These are phyloP conservation scores for Anagyrus pseudococci DNA, from an alignment of 2,888 invertebrate species.

Conservation along the genomic window DNA sequence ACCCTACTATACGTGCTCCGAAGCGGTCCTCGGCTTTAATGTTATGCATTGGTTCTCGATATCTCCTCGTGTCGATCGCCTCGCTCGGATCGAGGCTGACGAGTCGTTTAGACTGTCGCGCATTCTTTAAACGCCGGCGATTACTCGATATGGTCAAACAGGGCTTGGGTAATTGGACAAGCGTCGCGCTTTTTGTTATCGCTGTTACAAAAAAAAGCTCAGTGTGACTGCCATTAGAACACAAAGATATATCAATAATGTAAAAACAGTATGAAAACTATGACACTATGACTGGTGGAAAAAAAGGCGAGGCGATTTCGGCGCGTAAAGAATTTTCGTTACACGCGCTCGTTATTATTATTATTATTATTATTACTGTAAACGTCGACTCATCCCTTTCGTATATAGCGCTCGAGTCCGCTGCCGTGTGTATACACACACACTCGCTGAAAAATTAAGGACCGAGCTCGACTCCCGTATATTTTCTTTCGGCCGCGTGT, in stretches of 20 bases:
- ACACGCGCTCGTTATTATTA: background rate
- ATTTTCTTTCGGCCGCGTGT: background rate
- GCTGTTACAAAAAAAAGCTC: background rate
- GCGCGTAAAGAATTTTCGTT: no score
- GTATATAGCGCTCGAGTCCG: no score
- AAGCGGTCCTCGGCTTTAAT: background rate
- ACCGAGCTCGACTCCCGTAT: no score
- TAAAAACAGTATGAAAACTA: slow-evolving; percentile 2
- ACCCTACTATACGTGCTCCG: no score
- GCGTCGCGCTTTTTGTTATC: no score
- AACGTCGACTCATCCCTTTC: slow-evolving; percentile 53
- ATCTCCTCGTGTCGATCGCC: background rate
- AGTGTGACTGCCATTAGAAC: background rate
- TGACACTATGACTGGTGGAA: slow-evolving; percentile 29
- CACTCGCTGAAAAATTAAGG: background rate
- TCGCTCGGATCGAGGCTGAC: background rate
- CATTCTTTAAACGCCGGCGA: no score
- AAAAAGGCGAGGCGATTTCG: background rate
- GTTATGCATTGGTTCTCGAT: slow-evolving; percentile 25
- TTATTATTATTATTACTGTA: slow-evolving; percentile 54
- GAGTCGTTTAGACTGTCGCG: background rate
- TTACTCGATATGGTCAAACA: no score
- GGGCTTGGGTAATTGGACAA: no score
- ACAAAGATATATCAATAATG: slow-evolving; percentile 1
- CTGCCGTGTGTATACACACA: background rate